Evolutionary conservation across 2,888 invertebrate species (phyloP).

Genomic region (Rotaria socialis): DNA sequence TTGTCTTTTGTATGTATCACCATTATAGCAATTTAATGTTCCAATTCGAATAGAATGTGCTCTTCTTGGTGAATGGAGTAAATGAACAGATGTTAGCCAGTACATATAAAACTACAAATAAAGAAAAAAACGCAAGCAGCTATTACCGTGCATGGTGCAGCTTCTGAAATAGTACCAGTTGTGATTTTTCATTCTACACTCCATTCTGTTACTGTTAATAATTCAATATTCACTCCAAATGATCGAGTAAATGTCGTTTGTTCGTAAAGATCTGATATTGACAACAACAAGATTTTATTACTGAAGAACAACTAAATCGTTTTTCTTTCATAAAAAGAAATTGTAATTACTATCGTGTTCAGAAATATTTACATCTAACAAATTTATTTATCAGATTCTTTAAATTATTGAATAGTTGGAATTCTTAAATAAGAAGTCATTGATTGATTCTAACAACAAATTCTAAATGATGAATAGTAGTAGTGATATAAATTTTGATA

Average conservation of each 20-base stretch:
- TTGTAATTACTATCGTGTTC: too few species aligned
- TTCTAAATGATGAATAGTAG: too few species aligned
- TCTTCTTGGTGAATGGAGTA: background rate
- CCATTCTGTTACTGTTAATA: background rate
- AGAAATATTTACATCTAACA: too few species aligned
- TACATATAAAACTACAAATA: background rate
- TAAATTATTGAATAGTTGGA: too few species aligned
- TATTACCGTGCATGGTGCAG: background rate
- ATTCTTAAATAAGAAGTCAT: too few species aligned
- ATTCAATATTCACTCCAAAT: background rate
- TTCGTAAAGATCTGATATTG: background rate
- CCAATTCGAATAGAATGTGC: background rate
- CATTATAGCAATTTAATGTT: conserved; percentile 1
- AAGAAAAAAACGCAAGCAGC: background rate
- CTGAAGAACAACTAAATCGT: too few species aligned
- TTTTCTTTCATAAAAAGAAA: too few species aligned
- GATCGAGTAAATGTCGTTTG: background rate
- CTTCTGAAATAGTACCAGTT: background rate
- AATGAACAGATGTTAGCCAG: background rate
- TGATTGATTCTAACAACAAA: too few species aligned
- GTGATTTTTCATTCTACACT: background rate
- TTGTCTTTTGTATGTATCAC: conserved; percentile 23
- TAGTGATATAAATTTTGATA: background rate
- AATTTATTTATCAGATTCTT: too few species aligned
- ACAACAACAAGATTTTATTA: too few species aligned